Evolutionary conservation across 1,140 invertebrate genomes (phyloP).

Genomic region (Nymphalis io): DNA sequence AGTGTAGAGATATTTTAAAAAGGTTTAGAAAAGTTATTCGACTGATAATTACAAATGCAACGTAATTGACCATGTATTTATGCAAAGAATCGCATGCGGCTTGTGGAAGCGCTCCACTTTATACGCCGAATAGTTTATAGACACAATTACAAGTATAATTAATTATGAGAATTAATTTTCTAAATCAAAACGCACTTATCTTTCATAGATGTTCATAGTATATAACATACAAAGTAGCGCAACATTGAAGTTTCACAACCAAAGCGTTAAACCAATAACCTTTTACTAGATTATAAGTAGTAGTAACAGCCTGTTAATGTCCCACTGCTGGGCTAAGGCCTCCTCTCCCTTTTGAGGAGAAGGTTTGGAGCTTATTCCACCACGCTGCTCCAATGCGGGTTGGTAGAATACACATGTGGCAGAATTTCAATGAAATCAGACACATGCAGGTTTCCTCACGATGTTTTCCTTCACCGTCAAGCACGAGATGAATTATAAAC

Average conservation of each 20-base stretch:
- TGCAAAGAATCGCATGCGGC: slow-evolving; percentile 37
- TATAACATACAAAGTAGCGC: not conserved
- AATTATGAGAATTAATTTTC: slow-evolving; percentile 10
- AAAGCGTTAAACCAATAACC: too few species aligned
- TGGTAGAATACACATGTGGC: too few species aligned
- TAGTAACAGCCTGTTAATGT: too few species aligned
- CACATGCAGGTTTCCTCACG: too few species aligned
- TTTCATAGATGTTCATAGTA: not conserved
- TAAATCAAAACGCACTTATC: slow-evolving; percentile 8
- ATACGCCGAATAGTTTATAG: slow-evolving; percentile 7
- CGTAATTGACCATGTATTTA: slow-evolving; percentile 32
- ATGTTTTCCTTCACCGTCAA: too few species aligned
- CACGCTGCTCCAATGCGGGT: too few species aligned
- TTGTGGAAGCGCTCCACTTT: slow-evolving; percentile 27
- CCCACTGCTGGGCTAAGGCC: too few species aligned
- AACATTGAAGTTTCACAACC: not conserved
- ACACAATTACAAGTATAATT: slow-evolving; percentile 16
- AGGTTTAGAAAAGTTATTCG: not conserved
- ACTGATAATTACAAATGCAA: slow-evolving; percentile 20
- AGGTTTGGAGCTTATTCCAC: too few species aligned
- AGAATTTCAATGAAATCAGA: too few species aligned
- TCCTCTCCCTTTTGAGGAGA: too few species aligned
- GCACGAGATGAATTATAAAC: too few species aligned
- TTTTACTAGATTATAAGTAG: too few species aligned
- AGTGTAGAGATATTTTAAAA: not conserved